These are phyloP conservation scores for Monarcha castaneiventris DNA, from an alignment of 2,113 vertebrate genomes.

Conservation along the genomic window DNA sequence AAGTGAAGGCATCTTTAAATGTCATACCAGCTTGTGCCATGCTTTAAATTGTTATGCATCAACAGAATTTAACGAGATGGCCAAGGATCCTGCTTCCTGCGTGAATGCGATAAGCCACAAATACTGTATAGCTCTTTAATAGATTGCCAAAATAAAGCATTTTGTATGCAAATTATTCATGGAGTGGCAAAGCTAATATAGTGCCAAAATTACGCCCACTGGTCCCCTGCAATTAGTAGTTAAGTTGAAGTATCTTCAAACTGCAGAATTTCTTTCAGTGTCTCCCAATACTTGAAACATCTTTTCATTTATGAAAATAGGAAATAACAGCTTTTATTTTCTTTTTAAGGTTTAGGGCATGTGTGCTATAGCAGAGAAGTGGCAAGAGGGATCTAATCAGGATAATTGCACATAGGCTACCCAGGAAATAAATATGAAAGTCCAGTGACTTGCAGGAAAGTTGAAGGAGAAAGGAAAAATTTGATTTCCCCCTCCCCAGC, in stretches of 20 bases:
- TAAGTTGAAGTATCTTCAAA: constrained; percentile 84
- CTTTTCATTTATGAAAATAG: constrained; percentile 70
- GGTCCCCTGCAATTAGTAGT: constrained; percentile 98
- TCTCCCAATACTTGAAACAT: constrained; percentile 71
- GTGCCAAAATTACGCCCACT: constrained; percentile 86
- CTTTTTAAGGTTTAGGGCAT: constrained; percentile 46
- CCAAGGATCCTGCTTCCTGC: constrained; percentile 98
- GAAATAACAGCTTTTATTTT: constrained; percentile 66
- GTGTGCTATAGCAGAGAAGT: not conserved
- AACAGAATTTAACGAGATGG: constrained; percentile 99
- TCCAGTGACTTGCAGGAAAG: constrained; percentile 36
- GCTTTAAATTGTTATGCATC: constrained; percentile 99
- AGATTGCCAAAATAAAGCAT: constrained; percentile 99
- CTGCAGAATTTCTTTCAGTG: constrained; percentile 74
- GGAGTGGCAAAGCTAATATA: constrained; percentile 98
- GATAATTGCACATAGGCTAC: constrained; percentile 42
- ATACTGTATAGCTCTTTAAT: constrained; percentile 99
- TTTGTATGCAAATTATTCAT: constrained; percentile 99
- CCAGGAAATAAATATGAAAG: constrained; percentile 38
- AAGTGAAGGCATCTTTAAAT: constrained; percentile 99
- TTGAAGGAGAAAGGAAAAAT: constrained; percentile 12
- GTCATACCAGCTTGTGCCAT: constrained; percentile 98
- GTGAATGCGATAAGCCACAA: constrained; percentile 97
- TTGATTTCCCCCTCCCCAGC: not conserved
- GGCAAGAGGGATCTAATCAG: constrained; percentile 53